Evolutionary conservation across 2,113 vertebrate genomes (phyloP).

Genomic region (Acinonyx jubatus): DNA sequence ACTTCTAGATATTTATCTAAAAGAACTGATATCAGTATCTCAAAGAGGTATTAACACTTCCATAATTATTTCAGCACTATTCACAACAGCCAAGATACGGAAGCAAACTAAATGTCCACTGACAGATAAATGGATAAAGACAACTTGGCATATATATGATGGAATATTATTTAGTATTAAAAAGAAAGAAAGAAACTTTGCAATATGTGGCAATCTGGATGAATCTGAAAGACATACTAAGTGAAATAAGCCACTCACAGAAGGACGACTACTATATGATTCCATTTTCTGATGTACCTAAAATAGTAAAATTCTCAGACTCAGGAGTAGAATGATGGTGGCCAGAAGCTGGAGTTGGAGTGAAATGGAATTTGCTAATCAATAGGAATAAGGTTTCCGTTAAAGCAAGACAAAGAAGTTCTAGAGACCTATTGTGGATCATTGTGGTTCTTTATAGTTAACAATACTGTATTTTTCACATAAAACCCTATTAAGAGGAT

Average conservation of each 20-base stretch:
- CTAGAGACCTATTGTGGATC: background rate
- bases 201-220: background rate
- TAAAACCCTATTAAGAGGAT: background rate
- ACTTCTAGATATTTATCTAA: background rate
- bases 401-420: background rate
- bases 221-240: background rate
- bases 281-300: background rate
- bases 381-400: background rate
- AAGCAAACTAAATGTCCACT: background rate
- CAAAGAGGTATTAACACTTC: background rate
- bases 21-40: background rate
- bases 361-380: background rate
- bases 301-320: background rate
- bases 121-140: background rate
- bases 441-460: background rate
- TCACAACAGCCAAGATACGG: background rate
- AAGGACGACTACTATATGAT: background rate
- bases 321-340: background rate
- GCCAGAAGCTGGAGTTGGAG: background rate
- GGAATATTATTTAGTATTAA: background rate
- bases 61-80: background rate
- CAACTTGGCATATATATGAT: background rate
- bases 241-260: background rate
- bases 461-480: background rate
- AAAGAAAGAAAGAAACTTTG: background rate